phyloP scores from a whole-genome alignment of 2,797 vertebrate genomes.

The Gadopsis marmoratus region DNA sequence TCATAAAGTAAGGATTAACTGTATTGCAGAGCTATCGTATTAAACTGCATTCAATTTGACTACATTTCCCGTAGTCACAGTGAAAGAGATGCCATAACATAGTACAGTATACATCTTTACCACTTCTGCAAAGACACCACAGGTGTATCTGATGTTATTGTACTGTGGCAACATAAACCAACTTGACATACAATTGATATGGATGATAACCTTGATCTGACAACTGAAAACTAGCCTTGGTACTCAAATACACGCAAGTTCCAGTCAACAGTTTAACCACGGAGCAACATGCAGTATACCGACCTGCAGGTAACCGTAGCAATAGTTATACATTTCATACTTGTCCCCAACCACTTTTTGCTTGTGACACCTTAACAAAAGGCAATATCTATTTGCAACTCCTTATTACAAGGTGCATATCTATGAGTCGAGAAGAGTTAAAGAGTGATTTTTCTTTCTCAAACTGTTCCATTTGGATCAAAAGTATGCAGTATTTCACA shows the following conservation, averaged over 20 bases:
- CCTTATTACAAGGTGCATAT: background rate
- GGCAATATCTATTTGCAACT: background rate
- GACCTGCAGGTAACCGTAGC: slow-evolving; percentile 9
- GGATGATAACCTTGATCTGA: background rate
- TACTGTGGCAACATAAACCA: background rate
- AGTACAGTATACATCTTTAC: background rate
- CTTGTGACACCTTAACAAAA: background rate
- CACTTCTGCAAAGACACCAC: background rate
- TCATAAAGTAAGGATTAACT: background rate
- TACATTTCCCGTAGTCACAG: background rate
- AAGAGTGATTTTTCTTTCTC: background rate
- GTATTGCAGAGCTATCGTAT: background rate
- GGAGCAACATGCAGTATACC: background rate
- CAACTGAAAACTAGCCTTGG: background rate
- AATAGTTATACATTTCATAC: slow-evolving; percentile 2
- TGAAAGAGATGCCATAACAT: background rate
- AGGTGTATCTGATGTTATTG: background rate
- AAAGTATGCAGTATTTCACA: background rate
- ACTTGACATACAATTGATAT: background rate
- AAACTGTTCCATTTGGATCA: background rate
- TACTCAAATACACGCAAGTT: background rate
- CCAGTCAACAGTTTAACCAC: background rate
- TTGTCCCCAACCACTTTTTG: background rate
- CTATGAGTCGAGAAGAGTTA: background rate
- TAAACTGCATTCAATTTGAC: background rate